These are phyloP conservation scores for Pseudonaja textilis DNA, from an alignment of 2,113 vertebrate species.

Conservation along the genomic window DNA sequence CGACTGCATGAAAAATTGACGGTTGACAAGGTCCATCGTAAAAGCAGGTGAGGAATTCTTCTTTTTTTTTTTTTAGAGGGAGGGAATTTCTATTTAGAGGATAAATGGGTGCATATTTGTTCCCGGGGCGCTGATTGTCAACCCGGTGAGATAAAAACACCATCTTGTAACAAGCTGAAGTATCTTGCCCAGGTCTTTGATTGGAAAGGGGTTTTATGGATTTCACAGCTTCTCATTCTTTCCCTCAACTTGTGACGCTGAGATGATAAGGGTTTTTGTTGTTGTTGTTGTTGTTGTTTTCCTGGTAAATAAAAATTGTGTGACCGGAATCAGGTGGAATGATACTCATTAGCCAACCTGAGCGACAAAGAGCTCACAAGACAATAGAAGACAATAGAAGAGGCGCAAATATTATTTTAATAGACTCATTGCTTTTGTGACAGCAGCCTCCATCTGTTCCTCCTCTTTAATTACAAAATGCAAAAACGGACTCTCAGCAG, in stretches of 20 bases:
- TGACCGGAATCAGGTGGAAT: neutral
- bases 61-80: neutral
- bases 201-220: neutral
- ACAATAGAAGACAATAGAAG: constrained; percentile 3
- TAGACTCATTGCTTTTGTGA: constrained; percentile 24
- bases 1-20: neutral
- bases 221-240: neutral
- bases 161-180: neutral
- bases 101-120: neutral
- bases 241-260: neutral
- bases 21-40: neutral
- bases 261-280: neutral
- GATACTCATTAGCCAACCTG: neutral
- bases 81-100: neutral
- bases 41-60: neutral
- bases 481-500: constrained; percentile 5
- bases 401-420: constrained; percentile 30
- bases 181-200: neutral
- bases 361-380: constrained; percentile 10
- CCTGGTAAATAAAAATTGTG: neutral
- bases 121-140: neutral
- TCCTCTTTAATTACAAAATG: constrained; percentile 33
- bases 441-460: constrained; percentile 30
- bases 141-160: neutral
- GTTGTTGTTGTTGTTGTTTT: too few species aligned